Conservation (phyloP, 2,797 vertebrate genomes). For the Oreonectes daqikongensis region DNA sequence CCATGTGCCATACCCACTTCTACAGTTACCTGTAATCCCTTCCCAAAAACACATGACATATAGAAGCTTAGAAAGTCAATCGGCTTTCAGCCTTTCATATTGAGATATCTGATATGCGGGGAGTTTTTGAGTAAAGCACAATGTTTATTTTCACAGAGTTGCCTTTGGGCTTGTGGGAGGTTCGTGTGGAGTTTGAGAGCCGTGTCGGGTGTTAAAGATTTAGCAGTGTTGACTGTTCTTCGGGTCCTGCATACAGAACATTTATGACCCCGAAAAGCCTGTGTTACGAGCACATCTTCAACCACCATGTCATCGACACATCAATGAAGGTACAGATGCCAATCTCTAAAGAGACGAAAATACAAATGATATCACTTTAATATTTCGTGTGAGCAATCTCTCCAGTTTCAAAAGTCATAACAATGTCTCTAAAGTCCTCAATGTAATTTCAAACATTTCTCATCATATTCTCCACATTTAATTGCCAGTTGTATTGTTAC, state of each 20-base stretch:
- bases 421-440: background rate
- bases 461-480: background rate
- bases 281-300: background rate
- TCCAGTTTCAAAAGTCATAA: too few relatives aligned
- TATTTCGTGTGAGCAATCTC: too few relatives aligned
- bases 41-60: constrained; percentile 55
- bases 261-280: constrained; percentile 31
- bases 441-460: background rate
- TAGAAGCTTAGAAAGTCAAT: constrained; percentile 53
- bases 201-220: constrained; percentile 54
- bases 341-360: background rate
- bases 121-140: constrained; percentile 53
- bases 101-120: constrained; percentile 56
- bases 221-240: constrained; percentile 35
- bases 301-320: background rate
- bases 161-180: constrained; percentile 51
- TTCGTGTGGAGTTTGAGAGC: constrained; percentile 57
- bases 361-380: too few relatives aligned
- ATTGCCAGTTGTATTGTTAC: background rate
- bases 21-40: constrained; percentile 59
- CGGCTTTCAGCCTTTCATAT: constrained; percentile 54
- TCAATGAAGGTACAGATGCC: background rate
- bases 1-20: constrained; percentile 47
- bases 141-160: constrained; percentile 58
- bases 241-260: constrained; percentile 19